Evolutionary conservation across 2,888 invertebrate genomes (phyloP), one percentile per base, ranked within the genome.

Genomic region (Chelonus formosanus): DNA sequence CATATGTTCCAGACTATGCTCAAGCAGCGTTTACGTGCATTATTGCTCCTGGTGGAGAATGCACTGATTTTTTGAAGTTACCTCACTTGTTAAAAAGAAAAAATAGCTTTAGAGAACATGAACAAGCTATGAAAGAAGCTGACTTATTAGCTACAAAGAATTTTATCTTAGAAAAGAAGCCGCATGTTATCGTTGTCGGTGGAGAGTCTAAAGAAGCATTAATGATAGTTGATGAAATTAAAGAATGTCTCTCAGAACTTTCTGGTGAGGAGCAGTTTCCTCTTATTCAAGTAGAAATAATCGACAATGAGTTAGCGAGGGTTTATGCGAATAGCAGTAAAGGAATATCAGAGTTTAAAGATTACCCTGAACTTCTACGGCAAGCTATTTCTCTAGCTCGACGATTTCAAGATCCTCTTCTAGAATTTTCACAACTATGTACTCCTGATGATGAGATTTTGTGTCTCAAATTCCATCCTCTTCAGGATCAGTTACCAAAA

Each of bases 361-460:
- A 98, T 79, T 98, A 97, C 85, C 98, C 98, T 0, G 90, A 91
- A 55, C 86, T 97, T 8, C 85, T 98, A 2, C 89, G 97, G 0
- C 95, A 98, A 85, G 97, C 98, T 0, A 91, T 98, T 63, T 98
- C 97, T 0, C 86, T 98, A 67, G 98, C 95, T 0, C 89, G 99
- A 32, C 88, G 95, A 67, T 86, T 98, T 78, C 97, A 98, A 85
- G 99, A 99, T 85, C 98, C 99, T 0, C 86, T 99, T 0, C 90
- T 97, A 70, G 99, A 99, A 84, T 97, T 95, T 83, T 94, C 97
- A 0, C 98, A 98, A 80, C 86, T 99, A 0, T 98, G 97, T 83
- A 97, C 96, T 4, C 90, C 92, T 0, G 98, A 99, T 78, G 97
- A 98, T 72, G 99, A 99, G 87, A 95, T 99, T 72, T 86, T 99